Conservation (phyloP, 2,888 invertebrate genomes). For the Harpalus rubripes region DNA sequence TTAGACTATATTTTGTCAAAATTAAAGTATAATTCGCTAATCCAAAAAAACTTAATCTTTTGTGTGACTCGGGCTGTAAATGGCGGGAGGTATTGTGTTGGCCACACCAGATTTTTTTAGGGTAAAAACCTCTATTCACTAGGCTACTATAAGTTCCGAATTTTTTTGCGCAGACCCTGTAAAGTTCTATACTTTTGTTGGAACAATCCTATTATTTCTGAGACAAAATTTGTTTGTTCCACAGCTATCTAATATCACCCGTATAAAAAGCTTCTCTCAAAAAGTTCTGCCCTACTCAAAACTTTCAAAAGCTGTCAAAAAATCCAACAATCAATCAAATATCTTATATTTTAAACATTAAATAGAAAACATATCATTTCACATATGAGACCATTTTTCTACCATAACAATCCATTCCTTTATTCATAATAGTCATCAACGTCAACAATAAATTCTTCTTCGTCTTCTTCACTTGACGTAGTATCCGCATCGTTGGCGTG, state of each 20-base stretch:
- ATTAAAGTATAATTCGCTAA: too few relatives aligned
- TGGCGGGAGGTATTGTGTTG: too few relatives aligned
- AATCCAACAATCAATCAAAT: neutral
- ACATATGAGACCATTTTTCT: neutral
- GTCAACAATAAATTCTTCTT: constrained; percentile 63
- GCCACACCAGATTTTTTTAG: too few relatives aligned
- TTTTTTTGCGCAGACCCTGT: too few relatives aligned
- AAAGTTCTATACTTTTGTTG: too few relatives aligned
- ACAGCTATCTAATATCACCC: constrained; percentile 47
- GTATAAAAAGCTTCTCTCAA: constrained; percentile 40
- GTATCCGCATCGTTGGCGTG: constrained; percentile 68
- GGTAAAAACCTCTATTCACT: too few relatives aligned
- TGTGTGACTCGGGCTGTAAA: too few relatives aligned
- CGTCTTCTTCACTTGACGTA: constrained; percentile 55
- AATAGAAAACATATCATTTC: neutral
- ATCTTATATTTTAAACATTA: constrained; percentile 5
- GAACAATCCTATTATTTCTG: too few relatives aligned
- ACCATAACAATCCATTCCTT: neutral
- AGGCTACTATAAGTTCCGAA: too few relatives aligned
- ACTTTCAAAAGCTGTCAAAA: constrained; percentile 2
- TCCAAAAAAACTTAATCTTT: too few relatives aligned
- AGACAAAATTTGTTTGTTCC: neutral
- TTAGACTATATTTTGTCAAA: too few relatives aligned
- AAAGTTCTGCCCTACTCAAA: constrained; percentile 13
- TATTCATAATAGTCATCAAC: constrained; percentile 51